Evolutionary conservation across 2,888 invertebrate genomes (phyloP).

Genomic region (Dasypogon diadema): DNA sequence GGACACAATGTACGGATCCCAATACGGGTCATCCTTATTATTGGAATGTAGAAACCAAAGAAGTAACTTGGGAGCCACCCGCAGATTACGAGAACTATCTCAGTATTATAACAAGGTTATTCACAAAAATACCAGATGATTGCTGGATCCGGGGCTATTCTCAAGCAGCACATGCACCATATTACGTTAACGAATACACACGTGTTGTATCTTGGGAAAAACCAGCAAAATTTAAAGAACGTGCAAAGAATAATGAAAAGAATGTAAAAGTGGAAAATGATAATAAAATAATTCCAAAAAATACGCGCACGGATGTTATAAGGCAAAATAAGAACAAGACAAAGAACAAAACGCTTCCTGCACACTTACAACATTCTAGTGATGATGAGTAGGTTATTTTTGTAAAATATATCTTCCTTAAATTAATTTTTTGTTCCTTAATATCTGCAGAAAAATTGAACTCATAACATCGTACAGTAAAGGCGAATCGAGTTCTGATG

Average conservation of each 20-base stretch:
- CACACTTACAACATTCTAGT: constrained; percentile 63
- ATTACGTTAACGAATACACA: constrained; percentile 57
- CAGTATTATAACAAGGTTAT: constrained; percentile 12
- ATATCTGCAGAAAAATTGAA: constrained; percentile 71
- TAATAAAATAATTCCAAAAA: too few relatives aligned
- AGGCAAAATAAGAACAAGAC: constrained; percentile 60
- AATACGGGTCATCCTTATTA: constrained; percentile 75
- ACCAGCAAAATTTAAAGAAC: constrained; percentile 56
- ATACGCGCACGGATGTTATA: background rate
- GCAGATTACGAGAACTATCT: constrained; percentile 66
- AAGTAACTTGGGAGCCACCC: constrained; percentile 76
- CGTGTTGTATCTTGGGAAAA: constrained; percentile 57
- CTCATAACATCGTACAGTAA: constrained; percentile 73
- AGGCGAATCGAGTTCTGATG: constrained; percentile 68
- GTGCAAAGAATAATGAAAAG: background rate
- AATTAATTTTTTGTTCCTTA: too few relatives aligned
- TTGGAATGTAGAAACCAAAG: constrained; percentile 75
- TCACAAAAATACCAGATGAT: constrained; percentile 42
- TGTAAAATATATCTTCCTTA: background rate
- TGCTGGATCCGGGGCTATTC: constrained; percentile 55
- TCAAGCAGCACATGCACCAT: constrained; percentile 54
- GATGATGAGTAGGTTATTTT: constrained; percentile 64
- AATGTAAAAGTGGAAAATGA: too few relatives aligned
- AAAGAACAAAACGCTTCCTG: constrained; percentile 59
- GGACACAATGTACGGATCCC: constrained; percentile 76